Evolutionary conservation across 2,888 invertebrate genomes (phyloP).

Genomic region (Celastrina argiolus): DNA sequence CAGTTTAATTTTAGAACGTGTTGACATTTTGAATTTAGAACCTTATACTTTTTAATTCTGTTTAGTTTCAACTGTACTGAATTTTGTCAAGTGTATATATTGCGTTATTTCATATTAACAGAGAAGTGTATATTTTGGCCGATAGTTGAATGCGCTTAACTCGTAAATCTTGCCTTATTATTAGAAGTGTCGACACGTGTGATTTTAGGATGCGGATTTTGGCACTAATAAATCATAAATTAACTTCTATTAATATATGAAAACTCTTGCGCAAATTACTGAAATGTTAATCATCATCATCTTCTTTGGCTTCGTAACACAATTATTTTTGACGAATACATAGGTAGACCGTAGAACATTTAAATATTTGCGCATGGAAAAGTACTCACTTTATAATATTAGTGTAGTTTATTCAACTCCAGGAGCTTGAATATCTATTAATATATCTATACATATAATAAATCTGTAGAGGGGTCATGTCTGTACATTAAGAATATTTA

Average conservation of each 20-base stretch:
- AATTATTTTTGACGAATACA: not conserved
- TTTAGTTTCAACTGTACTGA: not conserved
- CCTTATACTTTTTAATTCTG: not conserved
- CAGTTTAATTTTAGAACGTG: not conserved
- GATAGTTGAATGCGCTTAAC: not conserved
- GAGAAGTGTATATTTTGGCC: not conserved
- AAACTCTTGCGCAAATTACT: not conserved
- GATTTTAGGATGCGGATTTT: conserved; percentile 1
- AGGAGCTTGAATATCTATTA: no score
- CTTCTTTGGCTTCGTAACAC: not conserved
- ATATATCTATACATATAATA: no score
- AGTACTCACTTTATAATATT: no score
- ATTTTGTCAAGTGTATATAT: not conserved
- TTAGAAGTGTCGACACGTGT: conserved; percentile 7
- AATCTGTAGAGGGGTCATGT: no score
- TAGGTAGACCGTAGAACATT: no score
- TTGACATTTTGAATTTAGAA: not conserved
- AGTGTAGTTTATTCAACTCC: no score
- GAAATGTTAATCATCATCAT: not conserved
- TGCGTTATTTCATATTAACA: not conserved
- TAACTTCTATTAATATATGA: not conserved
- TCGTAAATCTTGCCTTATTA: not conserved
- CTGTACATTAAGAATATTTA: no score
- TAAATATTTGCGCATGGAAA: no score
- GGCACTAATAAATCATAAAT: not conserved